Conservation (phyloP, 2,888 invertebrate genomes). For the Caenorhabditis sp. region DNA sequence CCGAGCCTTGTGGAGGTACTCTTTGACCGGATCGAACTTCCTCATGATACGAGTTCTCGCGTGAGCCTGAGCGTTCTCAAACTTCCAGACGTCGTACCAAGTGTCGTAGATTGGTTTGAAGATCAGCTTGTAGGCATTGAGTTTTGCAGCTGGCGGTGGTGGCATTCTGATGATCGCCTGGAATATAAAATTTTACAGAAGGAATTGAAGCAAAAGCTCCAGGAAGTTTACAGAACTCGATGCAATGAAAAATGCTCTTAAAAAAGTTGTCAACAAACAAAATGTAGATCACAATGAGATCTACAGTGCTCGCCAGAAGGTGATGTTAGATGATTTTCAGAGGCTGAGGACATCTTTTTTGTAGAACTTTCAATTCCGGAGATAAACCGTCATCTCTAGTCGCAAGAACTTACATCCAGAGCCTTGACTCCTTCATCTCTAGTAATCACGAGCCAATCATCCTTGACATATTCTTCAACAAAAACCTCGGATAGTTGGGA, state of each 20-base stretch:
- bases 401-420: slow-evolving; percentile 35
- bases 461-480: slow-evolving; percentile 22
- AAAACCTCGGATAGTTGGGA: slow-evolving; percentile 3
- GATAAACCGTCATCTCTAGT: too few species aligned
- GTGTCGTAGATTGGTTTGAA: slow-evolving; percentile 60
- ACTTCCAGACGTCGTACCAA: slow-evolving; percentile 47
- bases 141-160: slow-evolving; percentile 17
- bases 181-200: background rate
- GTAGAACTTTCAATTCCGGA: too few species aligned
- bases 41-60: background rate
- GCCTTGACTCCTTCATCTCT: slow-evolving; percentile 51
- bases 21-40: slow-evolving; percentile 28
- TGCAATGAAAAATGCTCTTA: too few species aligned
- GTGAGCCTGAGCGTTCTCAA: background rate
- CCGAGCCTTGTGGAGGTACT: slow-evolving; percentile 44
- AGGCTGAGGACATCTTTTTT: too few species aligned
- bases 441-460: slow-evolving; percentile 24
- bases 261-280: too few species aligned
- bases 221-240: too few species aligned
- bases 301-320: too few species aligned
- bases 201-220: too few species aligned
- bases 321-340: too few species aligned
- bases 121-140: slow-evolving; percentile 21
- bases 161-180: slow-evolving; percentile 55
- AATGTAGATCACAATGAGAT: too few species aligned